Conservation (phyloP, 2,113 vertebrate species). For the Nymphicus hollandicus region DNA sequence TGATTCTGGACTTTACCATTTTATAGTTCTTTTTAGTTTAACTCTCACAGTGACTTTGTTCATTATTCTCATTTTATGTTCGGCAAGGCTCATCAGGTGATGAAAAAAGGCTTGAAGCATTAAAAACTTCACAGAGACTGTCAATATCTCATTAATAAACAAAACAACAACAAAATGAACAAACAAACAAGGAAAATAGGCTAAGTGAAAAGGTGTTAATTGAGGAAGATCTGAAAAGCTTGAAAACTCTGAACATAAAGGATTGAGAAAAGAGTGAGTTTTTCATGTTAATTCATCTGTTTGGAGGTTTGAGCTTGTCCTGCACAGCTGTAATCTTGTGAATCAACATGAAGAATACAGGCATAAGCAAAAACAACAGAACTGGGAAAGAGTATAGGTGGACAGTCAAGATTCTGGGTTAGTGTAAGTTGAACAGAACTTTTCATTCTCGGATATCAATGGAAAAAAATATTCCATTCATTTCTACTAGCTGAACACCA, state of each 20-base stretch:
- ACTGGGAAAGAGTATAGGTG: not conserved
- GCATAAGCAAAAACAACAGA: not conserved
- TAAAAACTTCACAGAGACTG: conserved; percentile 23
- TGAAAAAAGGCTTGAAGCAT: conserved; percentile 10
- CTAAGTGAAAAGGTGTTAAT: conserved; percentile 62
- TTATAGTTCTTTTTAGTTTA: conserved; percentile 5
- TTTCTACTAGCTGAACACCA: not conserved
- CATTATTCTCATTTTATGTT: conserved; percentile 34
- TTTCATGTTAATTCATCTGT: not conserved
- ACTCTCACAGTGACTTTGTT: conserved; percentile 25
- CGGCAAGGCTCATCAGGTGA: not conserved
- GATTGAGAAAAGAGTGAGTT: not conserved
- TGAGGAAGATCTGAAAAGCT: conserved; percentile 31
- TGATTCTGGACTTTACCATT: not conserved
- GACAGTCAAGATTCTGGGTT: not conserved
- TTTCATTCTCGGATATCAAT: not conserved
- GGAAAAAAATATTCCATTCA: not conserved
- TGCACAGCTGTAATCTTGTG: not conserved
- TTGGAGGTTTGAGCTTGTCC: not conserved
- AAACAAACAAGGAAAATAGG: conserved; percentile 38
- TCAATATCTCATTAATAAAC: conserved; percentile 55
- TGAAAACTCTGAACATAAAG: conserved; percentile 38
- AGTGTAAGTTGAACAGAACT: not conserved
- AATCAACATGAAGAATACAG: not conserved
- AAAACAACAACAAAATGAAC: conserved; percentile 55